These are phyloP conservation scores for Eupithecia vulgata DNA, from an alignment of 2,888 invertebrate species.

Conservation along the genomic window DNA sequence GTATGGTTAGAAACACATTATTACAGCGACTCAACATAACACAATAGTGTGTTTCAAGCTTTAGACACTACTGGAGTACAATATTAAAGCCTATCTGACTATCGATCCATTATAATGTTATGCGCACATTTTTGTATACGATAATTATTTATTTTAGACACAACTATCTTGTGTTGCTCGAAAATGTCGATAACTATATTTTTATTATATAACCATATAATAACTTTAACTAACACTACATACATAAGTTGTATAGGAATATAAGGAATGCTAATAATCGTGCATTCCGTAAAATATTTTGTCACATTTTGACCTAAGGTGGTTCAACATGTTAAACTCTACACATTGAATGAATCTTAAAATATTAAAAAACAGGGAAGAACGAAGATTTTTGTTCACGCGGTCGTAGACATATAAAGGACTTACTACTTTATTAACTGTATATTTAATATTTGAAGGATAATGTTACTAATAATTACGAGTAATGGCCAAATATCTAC, in stretches of 20 bases:
- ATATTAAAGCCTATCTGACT: neutral
- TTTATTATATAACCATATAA: conserved; percentile 13
- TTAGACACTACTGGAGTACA: neutral
- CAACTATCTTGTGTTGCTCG: conserved; percentile 25
- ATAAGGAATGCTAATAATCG: conserved; percentile 22
- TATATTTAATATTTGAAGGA: too few species aligned
- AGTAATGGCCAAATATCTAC: too few species aligned
- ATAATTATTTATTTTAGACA: conserved; percentile 22
- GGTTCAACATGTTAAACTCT: neutral
- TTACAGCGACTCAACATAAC: neutral
- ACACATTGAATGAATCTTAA: neutral
- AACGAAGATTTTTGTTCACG: neutral
- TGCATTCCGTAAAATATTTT: neutral
- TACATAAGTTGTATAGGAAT: conserved; percentile 15
- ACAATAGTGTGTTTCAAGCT: neutral
- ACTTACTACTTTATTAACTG: too few species aligned
- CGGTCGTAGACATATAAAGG: too few species aligned
- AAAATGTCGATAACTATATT: conserved; percentile 25
- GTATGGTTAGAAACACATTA: neutral
- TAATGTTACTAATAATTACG: too few species aligned
- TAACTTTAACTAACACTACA: neutral
- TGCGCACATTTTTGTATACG: neutral
- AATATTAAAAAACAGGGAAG: neutral
- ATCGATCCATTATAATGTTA: neutral
- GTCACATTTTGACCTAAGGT: neutral